A percentile compares a stretch with the other conserved stretches of the same genome.
Evolutionary conservation across 1,140 invertebrate species (phyloP).

Genomic region (Conus ventricosus): DNA sequence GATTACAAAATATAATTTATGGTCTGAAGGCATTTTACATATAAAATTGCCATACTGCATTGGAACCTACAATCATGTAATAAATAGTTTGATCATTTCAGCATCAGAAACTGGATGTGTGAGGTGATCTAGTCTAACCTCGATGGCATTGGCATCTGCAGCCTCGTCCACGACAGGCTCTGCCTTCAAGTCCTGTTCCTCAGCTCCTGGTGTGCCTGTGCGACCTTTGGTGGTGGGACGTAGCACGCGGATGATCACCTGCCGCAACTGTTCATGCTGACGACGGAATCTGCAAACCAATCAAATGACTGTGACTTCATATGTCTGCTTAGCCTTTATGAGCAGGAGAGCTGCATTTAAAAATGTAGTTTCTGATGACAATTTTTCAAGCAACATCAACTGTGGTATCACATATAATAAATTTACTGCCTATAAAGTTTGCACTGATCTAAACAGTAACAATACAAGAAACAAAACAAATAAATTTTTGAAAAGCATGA

Average conservation of each 20-base stretch:
- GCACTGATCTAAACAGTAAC: neutral
- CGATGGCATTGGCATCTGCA: conserved; percentile 90
- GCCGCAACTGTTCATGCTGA: conserved; percentile 97
- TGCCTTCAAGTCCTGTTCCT: conserved; percentile 70
- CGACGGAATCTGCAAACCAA: conserved; percentile 83
- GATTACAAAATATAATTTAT: no score
- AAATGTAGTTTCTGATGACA: no score
- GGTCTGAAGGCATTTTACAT: no score
- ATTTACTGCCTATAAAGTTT: no score
- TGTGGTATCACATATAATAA: no score
- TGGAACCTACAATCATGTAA: no score
- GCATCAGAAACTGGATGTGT: neutral
- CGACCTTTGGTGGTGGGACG: conserved; percentile 79
- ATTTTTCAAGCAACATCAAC: no score
- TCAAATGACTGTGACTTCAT: no score
- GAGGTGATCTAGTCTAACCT: conserved; percentile 53
- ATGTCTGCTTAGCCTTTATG: no score
- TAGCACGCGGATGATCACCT: conserved; percentile 95
- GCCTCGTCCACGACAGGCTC: conserved; percentile 86
- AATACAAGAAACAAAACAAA: neutral
- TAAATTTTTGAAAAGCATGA: neutral
- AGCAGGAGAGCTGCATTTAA: no score
- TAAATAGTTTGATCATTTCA: neutral
- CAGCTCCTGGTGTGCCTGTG: conserved; percentile 64
- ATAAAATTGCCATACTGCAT: no score